These are phyloP conservation scores for Zeuzera pyrina DNA, from an alignment of 2,888 invertebrate species.

Conservation along the genomic window DNA sequence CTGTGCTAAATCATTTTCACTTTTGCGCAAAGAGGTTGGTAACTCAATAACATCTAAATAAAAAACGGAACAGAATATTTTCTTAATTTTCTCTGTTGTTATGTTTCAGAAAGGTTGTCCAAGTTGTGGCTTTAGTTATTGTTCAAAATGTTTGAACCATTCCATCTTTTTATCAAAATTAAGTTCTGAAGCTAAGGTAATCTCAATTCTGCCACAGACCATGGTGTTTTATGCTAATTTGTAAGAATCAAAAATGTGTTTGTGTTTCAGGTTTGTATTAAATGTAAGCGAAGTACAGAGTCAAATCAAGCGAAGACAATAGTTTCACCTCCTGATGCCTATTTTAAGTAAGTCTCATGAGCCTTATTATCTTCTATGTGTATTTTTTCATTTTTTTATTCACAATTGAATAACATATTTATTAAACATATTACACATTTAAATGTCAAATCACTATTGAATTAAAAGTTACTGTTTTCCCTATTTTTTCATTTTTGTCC, in stretches of 20 bases:
- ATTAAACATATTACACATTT: no score
- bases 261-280: constrained; percentile 45
- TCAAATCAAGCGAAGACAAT: constrained; percentile 21
- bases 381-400: background rate
- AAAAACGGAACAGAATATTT: background rate
- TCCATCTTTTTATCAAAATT: constrained; percentile 78
- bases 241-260: no score
- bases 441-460: background rate
- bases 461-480: background rate
- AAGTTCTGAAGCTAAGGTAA: constrained; percentile 78
- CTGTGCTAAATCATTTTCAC: constrained; percentile 79
- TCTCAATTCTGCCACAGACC: no score
- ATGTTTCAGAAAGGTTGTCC: constrained; percentile 84
- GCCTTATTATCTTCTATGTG: background rate
- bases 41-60: background rate
- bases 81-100: background rate
- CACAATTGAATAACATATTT: background rate
- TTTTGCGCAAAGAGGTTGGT: constrained; percentile 81
- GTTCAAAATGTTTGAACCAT: constrained; percentile 84
- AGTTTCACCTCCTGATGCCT: constrained; percentile 70
- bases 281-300: constrained; percentile 34
- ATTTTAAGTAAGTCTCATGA: constrained; percentile 60
- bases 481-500: no score
- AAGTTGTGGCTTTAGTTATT: constrained; percentile 87
- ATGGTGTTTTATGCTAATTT: no score